These are phyloP conservation scores for Cottoperca gobio DNA, from an alignment of 2,797 vertebrate genomes.

Conservation along the genomic window DNA sequence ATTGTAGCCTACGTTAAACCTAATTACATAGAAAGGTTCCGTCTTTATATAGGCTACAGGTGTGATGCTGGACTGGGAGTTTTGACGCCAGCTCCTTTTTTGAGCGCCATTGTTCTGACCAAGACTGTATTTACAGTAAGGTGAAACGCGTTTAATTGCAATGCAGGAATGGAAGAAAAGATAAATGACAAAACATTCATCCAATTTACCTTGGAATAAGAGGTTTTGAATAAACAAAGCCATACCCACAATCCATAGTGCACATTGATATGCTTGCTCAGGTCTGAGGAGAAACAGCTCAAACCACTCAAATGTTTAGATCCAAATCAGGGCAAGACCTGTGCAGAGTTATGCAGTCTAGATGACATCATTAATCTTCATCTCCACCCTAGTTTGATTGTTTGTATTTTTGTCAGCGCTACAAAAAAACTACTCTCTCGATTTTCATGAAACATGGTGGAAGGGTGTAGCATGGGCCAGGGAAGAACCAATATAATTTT, in stretches of 20 bases:
- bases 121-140: constrained; percentile 52
- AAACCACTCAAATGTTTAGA: constrained; percentile 24
- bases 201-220: neutral
- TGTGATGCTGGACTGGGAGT: constrained; percentile 39
- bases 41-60: constrained; percentile 60
- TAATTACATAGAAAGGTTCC: constrained; percentile 59
- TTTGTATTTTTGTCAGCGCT: too few relatives aligned
- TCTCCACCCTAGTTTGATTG: too few relatives aligned
- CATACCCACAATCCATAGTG: neutral
- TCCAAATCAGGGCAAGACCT: constrained; percentile 1
- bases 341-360: constrained; percentile 9
- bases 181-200: constrained; percentile 12
- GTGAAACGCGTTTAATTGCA: constrained; percentile 34
- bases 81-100: constrained; percentile 33
- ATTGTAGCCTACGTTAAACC: constrained; percentile 46
- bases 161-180: constrained; percentile 28
- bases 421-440: too few relatives aligned
- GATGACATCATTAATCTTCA: constrained; percentile 40
- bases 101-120: constrained; percentile 53
- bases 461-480: too few relatives aligned
- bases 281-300: constrained; percentile 6
- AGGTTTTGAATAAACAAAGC: constrained; percentile 6
- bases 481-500: too few relatives aligned
- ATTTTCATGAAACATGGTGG: too few relatives aligned
- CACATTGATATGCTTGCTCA: neutral